Percentiles rank a stretch among this genome's conserved stretches.
These are phyloP conservation scores for Periophthalmus modestus DNA, from an alignment of 2,113 vertebrate genomes.

Conservation along the genomic window DNA sequence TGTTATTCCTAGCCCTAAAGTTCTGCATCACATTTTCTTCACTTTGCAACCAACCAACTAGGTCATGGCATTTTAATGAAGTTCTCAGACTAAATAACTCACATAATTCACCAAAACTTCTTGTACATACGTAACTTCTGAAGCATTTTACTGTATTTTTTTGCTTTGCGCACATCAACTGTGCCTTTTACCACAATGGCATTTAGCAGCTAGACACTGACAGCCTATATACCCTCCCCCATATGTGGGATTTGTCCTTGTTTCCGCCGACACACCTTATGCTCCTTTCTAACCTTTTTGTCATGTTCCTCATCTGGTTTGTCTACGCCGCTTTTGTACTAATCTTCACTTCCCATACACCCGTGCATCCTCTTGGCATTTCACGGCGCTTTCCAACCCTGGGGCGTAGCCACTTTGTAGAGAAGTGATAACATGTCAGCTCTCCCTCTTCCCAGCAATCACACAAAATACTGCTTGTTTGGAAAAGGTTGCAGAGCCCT, in stretches of 20 bases:
- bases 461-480: conserved; percentile 24
- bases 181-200: background rate
- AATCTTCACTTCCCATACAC: conserved; percentile 42
- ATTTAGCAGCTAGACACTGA: conserved; percentile 3
- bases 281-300: conserved; percentile 32
- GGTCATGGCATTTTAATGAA: too few relatives aligned
- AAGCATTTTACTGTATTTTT: background rate
- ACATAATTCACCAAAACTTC: too few relatives aligned
- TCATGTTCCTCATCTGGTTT: conserved; percentile 32
- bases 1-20: too few relatives aligned
- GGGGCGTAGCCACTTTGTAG: conserved; percentile 51
- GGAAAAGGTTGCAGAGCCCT: background rate
- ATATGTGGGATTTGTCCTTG: conserved; percentile 4
- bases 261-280: background rate
- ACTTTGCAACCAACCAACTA: too few relatives aligned
- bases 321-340: conserved; percentile 29
- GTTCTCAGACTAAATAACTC: too few relatives aligned
- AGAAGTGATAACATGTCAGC: conserved; percentile 53
- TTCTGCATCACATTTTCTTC: too few relatives aligned
- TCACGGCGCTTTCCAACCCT: conserved; percentile 48
- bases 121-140: too few relatives aligned
- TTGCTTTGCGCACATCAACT: background rate
- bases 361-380: conserved; percentile 40
- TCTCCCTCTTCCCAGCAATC: conserved; percentile 46
- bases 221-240: background rate